Conservation (phyloP, 2,113 vertebrate genomes). For the Opisthocomus hoazin region DNA sequence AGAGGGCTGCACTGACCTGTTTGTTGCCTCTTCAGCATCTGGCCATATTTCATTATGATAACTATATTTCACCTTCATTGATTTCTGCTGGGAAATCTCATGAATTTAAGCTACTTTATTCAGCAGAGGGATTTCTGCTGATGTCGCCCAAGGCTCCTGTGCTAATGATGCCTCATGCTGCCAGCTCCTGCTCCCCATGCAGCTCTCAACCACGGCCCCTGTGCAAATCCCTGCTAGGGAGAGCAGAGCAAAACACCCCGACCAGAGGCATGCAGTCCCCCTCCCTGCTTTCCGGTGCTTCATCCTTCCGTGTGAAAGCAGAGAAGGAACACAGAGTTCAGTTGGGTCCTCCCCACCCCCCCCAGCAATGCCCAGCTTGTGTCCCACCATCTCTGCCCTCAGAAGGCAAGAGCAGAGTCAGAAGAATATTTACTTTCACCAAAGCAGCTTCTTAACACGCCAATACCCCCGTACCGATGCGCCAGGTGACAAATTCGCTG, state of each 20-base stretch:
- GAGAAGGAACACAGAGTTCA: not conserved
- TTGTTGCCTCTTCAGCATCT: not conserved
- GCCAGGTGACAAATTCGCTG: not conserved
- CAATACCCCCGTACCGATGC: fast-evolving
- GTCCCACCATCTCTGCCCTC: not conserved
- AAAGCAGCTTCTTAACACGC: not conserved
- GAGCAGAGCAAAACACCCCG: not conserved
- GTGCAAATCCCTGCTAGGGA: not conserved
- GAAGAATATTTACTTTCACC: not conserved
- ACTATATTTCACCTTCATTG: not conserved
- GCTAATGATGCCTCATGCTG: not conserved
- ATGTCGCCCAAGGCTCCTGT: not conserved
- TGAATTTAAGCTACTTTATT: not conserved
- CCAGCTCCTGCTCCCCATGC: not conserved
- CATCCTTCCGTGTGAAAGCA: not conserved
- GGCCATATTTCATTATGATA: not conserved
- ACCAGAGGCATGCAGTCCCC: not conserved
- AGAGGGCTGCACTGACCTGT: not conserved
- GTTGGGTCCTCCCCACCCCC: too few relatives aligned
- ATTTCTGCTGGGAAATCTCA: not conserved
- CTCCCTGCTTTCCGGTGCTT: not conserved
- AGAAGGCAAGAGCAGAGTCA: not conserved
- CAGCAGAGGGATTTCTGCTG: not conserved
- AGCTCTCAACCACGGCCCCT: not conserved
- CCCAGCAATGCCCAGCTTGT: not conserved